Evolutionary conservation across 2,888 invertebrate genomes (phyloP).

Genomic region (Salticus scenicus): DNA sequence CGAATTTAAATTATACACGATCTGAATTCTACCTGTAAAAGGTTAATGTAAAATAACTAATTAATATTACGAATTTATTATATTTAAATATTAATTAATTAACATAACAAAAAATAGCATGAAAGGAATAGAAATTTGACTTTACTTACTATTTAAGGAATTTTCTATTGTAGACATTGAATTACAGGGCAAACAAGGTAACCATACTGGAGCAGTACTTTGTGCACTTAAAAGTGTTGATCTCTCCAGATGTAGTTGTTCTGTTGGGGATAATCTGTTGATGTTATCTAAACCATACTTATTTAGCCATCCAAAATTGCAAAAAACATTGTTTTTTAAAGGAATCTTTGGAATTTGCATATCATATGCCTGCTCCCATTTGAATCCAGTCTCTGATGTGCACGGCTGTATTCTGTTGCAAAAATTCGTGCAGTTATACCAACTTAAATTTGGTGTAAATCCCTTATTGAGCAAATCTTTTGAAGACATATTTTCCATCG

Average conservation of each 20-base stretch:
- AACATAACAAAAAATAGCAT: no score
- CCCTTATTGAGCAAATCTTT: not conserved
- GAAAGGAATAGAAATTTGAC: no score
- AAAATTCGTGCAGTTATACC: not conserved
- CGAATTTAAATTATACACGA: no score
- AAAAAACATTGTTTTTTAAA: not conserved
- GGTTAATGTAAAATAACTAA: no score
- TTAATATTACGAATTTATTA: no score
- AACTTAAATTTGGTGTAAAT: not conserved
- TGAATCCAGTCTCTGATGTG: not conserved
- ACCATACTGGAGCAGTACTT: not conserved
- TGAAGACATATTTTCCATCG: not conserved
- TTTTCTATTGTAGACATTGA: not conserved
- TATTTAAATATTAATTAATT: no score
- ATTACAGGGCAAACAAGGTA: slow-evolving; percentile 4
- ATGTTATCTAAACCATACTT: not conserved
- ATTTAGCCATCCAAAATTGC: not conserved
- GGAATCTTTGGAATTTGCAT: not conserved
- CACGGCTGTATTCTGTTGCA: not conserved
- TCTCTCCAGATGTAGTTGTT: not conserved
- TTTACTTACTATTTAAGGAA: not conserved
- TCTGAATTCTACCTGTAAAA: no score
- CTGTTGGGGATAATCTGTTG: not conserved
- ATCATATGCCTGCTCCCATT: not conserved
- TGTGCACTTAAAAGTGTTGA: not conserved